A percentile compares a stretch with the other conserved stretches of the same genome.
Evolutionary conservation across 2,888 invertebrate species (phyloP).

Genomic region (Drosophila conformis): DNA sequence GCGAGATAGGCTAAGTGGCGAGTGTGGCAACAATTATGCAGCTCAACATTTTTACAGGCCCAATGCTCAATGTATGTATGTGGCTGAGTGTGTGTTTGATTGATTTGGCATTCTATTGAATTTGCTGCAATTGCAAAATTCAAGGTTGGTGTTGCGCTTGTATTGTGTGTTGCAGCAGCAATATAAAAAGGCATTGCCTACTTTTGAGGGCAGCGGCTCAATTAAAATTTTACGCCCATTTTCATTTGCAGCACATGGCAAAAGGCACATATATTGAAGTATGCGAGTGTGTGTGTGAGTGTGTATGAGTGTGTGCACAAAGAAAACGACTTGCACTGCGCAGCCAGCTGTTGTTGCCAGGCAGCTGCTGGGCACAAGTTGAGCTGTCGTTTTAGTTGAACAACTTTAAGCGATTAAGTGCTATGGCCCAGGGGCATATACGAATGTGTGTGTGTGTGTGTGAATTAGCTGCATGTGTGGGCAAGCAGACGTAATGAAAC

Average conservation of each 20-base stretch:
- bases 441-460: slow-evolving; percentile 4
- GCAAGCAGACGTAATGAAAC: slow-evolving; percentile 73
- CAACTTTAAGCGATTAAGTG: slow-evolving; percentile 68
- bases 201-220: slow-evolving; percentile 70
- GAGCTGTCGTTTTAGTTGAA: slow-evolving; percentile 56
- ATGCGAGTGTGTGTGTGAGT: slow-evolving; percentile 4
- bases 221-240: slow-evolving; percentile 80
- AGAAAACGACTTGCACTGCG: slow-evolving; percentile 33
- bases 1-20: background rate
- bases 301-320: slow-evolving; percentile 21
- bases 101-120: slow-evolving; percentile 64
- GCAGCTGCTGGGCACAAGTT: slow-evolving; percentile 60
- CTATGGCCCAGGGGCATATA: slow-evolving; percentile 48
- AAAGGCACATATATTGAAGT: slow-evolving; percentile 10
- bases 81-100: slow-evolving; percentile 10
- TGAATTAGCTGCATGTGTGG: slow-evolving; percentile 37
- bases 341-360: slow-evolving; percentile 26
- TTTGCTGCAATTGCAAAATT: slow-evolving; percentile 44
- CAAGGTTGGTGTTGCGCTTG: slow-evolving; percentile 43
- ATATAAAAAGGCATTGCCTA: slow-evolving; percentile 58
- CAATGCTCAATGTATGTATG: background rate
- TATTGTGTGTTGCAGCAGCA: slow-evolving; percentile 30
- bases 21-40: slow-evolving; percentile 33
- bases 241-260: slow-evolving; percentile 62
- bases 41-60: slow-evolving; percentile 10